These are phyloP conservation scores for Anabacerthia variegaticeps DNA, from an alignment of 2,797 vertebrate species.

Conservation along the genomic window DNA sequence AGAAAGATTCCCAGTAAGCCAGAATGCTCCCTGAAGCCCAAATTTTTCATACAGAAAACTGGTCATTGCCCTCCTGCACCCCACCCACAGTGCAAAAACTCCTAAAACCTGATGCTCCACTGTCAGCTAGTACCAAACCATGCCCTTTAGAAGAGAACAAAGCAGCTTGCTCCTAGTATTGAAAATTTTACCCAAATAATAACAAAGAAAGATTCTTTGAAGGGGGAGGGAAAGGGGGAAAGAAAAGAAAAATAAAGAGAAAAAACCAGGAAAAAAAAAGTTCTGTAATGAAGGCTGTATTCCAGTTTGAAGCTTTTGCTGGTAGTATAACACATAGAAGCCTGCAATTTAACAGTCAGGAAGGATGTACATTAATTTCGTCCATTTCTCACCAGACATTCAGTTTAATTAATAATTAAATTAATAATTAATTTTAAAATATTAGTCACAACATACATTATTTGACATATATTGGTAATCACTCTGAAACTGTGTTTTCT, in stretches of 20 bases:
- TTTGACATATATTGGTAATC: background rate
- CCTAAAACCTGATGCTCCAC: background rate
- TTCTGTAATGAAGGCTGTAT: background rate
- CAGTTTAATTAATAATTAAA: background rate
- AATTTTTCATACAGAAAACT: background rate
- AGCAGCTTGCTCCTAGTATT: background rate
- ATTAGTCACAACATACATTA: background rate
- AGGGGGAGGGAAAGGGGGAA: background rate
- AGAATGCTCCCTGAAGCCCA: background rate
- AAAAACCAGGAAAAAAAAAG: background rate
- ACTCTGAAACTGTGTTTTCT: background rate
- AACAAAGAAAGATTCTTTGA: background rate
- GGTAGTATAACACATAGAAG: background rate
- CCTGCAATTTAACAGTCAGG: background rate
- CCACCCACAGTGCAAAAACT: background rate
- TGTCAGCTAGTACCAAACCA: background rate
- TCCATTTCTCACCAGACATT: background rate
- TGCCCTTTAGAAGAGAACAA: background rate
- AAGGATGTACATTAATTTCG: background rate
- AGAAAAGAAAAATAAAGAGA: background rate
- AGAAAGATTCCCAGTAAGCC: background rate
- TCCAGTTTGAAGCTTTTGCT: background rate
- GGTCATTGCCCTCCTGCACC: rapidly evolving
- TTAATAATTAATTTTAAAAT: background rate
- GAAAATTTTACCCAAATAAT: background rate